Evolutionary conservation across 2,797 vertebrate genomes (phyloP).

Genomic region (Morelia viridis): DNA sequence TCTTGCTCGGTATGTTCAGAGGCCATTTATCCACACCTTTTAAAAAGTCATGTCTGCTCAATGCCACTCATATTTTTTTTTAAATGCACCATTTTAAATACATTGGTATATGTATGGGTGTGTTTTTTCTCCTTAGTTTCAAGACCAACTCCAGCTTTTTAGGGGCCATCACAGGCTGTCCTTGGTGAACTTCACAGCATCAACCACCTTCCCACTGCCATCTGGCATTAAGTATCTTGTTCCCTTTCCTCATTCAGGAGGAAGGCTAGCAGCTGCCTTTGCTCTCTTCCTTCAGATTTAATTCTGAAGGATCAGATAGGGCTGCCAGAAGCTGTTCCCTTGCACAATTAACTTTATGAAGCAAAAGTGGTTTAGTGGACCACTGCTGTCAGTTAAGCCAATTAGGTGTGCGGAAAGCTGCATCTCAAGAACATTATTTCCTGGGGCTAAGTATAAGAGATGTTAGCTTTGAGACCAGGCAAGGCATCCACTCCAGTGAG

Average conservation of each 20-base stretch:
- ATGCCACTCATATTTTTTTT: neutral
- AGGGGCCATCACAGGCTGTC: neutral
- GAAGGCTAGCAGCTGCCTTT: neutral
- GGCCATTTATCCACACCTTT: neutral
- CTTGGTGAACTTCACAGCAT: neutral
- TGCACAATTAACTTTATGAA: neutral
- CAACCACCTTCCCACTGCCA: neutral
- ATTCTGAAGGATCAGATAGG: neutral
- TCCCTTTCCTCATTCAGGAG: neutral
- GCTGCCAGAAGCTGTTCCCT: neutral
- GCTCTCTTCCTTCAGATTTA: neutral
- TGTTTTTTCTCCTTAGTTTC: neutral
- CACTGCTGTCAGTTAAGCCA: neutral
- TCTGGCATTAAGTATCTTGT: neutral
- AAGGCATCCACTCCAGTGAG: neutral
- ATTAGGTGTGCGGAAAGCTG: neutral
- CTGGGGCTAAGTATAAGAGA: neutral
- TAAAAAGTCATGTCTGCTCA: neutral
- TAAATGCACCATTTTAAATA: neutral
- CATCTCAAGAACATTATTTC: neutral
- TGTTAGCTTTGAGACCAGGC: neutral
- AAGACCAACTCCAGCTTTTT: neutral
- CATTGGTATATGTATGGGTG: neutral
- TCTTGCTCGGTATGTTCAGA: conserved; percentile 84
- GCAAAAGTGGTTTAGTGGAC: neutral